phyloP scores from a whole-genome alignment of 2,888 invertebrate species.

The Eupithecia tripunctaria region DNA sequence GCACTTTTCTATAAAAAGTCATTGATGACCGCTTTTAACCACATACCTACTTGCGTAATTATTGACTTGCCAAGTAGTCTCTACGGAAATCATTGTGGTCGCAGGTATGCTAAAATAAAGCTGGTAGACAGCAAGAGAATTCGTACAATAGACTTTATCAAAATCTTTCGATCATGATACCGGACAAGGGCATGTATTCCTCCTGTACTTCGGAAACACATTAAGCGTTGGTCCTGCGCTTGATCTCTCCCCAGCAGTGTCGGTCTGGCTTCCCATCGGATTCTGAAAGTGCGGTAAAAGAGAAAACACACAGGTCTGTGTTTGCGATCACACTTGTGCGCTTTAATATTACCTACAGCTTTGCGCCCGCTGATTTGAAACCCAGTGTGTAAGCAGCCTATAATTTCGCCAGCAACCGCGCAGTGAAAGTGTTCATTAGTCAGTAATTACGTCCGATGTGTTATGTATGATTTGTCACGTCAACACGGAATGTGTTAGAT shows the following conservation, averaged over 20 bases:
- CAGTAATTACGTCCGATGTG: constrained; percentile 18
- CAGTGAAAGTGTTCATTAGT: constrained; percentile 17
- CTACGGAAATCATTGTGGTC: constrained; percentile 3
- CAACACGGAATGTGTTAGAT: background rate
- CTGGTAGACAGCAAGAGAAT: background rate
- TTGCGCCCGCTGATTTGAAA: background rate
- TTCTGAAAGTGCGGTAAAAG: background rate
- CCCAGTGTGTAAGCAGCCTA: constrained; percentile 1
- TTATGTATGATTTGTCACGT: constrained; percentile 4
- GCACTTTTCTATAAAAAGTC: too few relatives aligned
- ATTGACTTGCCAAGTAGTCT: background rate
- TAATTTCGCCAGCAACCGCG: constrained; percentile 11
- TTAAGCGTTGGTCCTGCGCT: background rate
- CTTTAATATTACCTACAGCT: background rate
- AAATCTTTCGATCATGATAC: too few relatives aligned
- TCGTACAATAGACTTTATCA: background rate
- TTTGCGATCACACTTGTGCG: background rate
- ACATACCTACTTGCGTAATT: background rate
- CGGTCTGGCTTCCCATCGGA: background rate
- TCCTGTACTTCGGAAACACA: too few relatives aligned
- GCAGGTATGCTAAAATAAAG: background rate
- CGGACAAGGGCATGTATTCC: too few relatives aligned
- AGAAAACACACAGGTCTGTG: background rate
- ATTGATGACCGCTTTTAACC: too few relatives aligned
- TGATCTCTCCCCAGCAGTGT: background rate